These are phyloP conservation scores for Calonectris borealis DNA, from an alignment of 2,113 vertebrate species.

Conservation along the genomic window DNA sequence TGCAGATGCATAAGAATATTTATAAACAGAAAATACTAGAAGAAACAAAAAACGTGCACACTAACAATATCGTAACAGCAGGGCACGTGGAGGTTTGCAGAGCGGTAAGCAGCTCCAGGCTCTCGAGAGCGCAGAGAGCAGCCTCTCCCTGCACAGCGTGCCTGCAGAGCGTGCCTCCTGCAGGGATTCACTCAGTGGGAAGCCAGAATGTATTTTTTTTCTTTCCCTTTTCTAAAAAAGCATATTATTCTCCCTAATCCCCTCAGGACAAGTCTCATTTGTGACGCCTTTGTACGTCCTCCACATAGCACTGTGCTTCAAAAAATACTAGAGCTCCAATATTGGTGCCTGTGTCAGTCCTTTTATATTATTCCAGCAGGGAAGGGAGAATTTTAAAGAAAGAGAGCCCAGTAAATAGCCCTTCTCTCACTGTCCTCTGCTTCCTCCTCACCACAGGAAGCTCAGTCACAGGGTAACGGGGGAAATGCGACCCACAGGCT, in stretches of 20 bases:
- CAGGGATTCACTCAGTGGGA: neutral
- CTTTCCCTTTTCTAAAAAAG: neutral
- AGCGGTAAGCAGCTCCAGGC: neutral
- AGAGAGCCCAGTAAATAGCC: neutral
- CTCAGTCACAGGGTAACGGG: rapidly evolving
- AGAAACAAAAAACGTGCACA: neutral
- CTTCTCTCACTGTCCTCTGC: neutral
- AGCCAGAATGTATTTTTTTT: neutral
- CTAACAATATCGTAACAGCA: rapidly evolving
- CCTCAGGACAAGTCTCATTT: neutral
- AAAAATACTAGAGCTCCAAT: neutral
- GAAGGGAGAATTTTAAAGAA: neutral
- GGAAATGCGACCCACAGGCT: rapidly evolving
- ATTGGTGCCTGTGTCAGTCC: rapidly evolving
- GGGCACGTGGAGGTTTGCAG: neutral
- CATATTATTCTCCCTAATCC: neutral
- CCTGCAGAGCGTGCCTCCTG: neutral
- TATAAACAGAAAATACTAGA: neutral
- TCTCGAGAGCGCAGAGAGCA: neutral
- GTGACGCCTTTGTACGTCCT: no score
- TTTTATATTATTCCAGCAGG: neutral
- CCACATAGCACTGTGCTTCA: neutral
- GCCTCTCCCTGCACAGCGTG: neutral
- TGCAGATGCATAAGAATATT: neutral
- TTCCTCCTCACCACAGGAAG: neutral